Evolutionary conservation across 2,797 vertebrate species (phyloP), one percentile per base, ranked within the genome.

Genomic region (Orientallactaga sibirica): DNA sequence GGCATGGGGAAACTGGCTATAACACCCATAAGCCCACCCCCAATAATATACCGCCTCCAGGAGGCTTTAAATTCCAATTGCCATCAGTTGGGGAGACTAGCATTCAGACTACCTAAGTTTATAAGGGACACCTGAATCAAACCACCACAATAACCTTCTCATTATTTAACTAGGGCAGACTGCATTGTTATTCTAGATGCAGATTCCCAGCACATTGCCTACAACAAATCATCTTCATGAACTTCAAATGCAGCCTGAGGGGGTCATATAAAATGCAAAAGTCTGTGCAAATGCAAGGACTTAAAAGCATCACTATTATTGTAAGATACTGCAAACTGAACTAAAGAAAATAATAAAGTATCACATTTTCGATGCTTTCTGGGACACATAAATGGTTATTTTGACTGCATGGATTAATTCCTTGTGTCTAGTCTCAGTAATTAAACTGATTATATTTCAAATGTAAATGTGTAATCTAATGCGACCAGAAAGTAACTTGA

Each of bases 391-490:
- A 93, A 86, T 41, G 55, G 20, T 93, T 86, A 88, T 1, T 75
- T 41, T 78, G 29, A 86, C n/a, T 93, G 18, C 4, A 4, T 37
- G 81, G 91, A 80, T 77, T 91, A 75, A 81, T 84, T 74, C 16
- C 79, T 14, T 70, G 8, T 67, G 64, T 71, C 90, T 77, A 83
- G 68, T 91, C 81, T 94, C 66, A 78, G 15, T 75, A 88, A 89
- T 58, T 92, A 64, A 43, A 71, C 48, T 71, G 77, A 91, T 85
- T 83, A 37, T 71, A 78, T 95, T 94, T 94, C 86, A 92, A 85
- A 93, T 89, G 81, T 81, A 80, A 95, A 84, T 81, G n/a, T 55
- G 76, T 61, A 77, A 87, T 71, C 92, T 89, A 90, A 87, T 66
- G 61, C 52, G 88, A 94, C 87, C 15, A 80, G 48, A 81, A 82